A percentile compares a stretch with the other conserved stretches of the same genome.
phyloP scores from a whole-genome alignment of 2,888 invertebrate genomes.

The Nomada goodeniana region DNA sequence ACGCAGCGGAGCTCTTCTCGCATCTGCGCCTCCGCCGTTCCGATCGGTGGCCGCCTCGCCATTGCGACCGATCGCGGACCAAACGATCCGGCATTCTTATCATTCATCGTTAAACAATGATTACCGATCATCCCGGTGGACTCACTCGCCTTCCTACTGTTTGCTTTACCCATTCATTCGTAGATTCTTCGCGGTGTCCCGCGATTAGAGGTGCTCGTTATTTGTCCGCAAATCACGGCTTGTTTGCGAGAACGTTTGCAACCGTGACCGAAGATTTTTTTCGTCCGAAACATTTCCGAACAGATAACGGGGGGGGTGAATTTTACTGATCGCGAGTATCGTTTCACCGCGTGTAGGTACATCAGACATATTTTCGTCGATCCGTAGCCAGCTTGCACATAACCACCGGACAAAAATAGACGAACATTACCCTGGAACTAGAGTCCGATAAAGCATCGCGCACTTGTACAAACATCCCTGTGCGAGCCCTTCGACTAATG shows the following conservation, averaged over 20 bases:
- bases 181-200: background rate
- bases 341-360: background rate
- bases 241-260: background rate
- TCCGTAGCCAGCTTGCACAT: background rate
- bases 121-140: background rate
- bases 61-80: background rate
- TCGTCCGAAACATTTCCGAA: background rate
- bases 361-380: background rate
- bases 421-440: background rate
- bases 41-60: constrained; percentile 2
- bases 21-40: constrained; percentile 55
- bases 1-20: constrained; percentile 49
- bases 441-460: background rate
- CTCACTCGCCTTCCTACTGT: background rate
- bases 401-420: constrained; percentile 10
- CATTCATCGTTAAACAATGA: background rate
- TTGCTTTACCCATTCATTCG: background rate
- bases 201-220: background rate
- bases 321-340: background rate
- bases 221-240: too few relatives aligned
- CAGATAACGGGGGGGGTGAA: background rate
- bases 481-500: constrained; percentile 14
- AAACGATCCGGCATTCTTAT: constrained; percentile 6
- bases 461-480: constrained; percentile 41
- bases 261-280: background rate